Base-by-base conservation (phyloP, 1,140 invertebrate genomes). In the Teleopsis dalmanni region DNA sequence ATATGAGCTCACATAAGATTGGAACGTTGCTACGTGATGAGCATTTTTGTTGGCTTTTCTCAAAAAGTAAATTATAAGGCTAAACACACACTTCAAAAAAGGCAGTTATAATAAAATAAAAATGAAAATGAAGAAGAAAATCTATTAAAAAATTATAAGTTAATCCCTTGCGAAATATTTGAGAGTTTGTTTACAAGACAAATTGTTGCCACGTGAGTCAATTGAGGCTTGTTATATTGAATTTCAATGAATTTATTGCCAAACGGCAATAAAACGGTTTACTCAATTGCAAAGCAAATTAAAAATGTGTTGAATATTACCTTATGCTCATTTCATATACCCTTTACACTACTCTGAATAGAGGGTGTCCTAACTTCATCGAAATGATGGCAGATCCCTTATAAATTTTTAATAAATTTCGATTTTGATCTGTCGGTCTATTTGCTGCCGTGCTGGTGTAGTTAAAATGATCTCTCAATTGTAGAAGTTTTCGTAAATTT, bases 81-180 rank as follows among this genome's bases (percentile, higher is more conserved):
- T 10, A 3, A 37, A 19, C 8, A 34, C 16, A 33, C 27, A 47
- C n/a, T 16, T 16, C 34, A 22, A 13, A 35, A 34, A 35, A 18
- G 16, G 16, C 14, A 23, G 11, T n/a, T 22, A 36, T 46, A 45
- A 8, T 19, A 14, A 36, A 21, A 9, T 13, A 23, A 14, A n/a
- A 46, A 22, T 46, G 18, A 21, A 33, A 19, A 14, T 49, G 33
- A 29, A 51, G 27, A 35, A 35, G 33, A 35, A 46, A 51, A 51
- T 51, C 49, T 51, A 51, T 51, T 51, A 51, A 51, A 51, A 51
- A 47, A 51, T 51, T 51, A 51, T 47, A 51, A 51, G 49, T 51
- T 51, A 51, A 51, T 51, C 49, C 49, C 49, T 51, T 35, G 36
- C 27, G 49, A 33, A 47, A 50, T 44, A 42, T 50, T 44, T 34